A percentile compares a stretch with the other conserved stretches of the same genome.
Conservation (phyloP, 2,797 vertebrate species). For the Chrosomus eos region DNA sequence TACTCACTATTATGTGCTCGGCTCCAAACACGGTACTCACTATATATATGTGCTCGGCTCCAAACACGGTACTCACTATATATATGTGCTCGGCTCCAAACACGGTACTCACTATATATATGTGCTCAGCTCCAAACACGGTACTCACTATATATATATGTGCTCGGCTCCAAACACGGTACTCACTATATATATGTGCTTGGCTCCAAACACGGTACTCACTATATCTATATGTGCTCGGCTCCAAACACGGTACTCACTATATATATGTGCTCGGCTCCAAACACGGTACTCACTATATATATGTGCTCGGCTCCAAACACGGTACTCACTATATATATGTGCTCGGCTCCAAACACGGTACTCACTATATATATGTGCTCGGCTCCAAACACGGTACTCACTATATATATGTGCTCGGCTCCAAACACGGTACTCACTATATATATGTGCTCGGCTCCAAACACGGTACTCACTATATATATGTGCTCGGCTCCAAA, state of each 20-base stretch:
- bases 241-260: conserved; percentile 53
- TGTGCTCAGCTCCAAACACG: conserved; percentile 65
- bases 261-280: conserved; percentile 63
- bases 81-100: conserved; percentile 65
- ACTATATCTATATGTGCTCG: conserved; percentile 58
- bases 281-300: conserved; percentile 36
- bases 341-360: conserved; percentile 65
- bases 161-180: conserved; percentile 65
- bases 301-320: conserved; percentile 65
- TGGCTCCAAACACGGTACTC: conserved; percentile 59
- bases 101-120: conserved; percentile 16
- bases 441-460: conserved; percentile 63
- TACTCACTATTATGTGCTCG: conserved; percentile 56
- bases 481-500: conserved; percentile 65
- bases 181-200: neutral
- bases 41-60: conserved; percentile 63
- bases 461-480: conserved; percentile 36
- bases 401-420: conserved; percentile 56
- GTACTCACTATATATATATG: conserved; percentile 1
- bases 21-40: conserved; percentile 53
- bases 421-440: conserved; percentile 53
- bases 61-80: conserved; percentile 36
- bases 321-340: conserved; percentile 16
- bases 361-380: conserved; percentile 1
- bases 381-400: conserved; percentile 64